Percentiles rank a stretch among this genome's conserved stretches.
phyloP scores from a whole-genome alignment of 2,797 vertebrate genomes.

The Sebastes steindachneri region DNA sequence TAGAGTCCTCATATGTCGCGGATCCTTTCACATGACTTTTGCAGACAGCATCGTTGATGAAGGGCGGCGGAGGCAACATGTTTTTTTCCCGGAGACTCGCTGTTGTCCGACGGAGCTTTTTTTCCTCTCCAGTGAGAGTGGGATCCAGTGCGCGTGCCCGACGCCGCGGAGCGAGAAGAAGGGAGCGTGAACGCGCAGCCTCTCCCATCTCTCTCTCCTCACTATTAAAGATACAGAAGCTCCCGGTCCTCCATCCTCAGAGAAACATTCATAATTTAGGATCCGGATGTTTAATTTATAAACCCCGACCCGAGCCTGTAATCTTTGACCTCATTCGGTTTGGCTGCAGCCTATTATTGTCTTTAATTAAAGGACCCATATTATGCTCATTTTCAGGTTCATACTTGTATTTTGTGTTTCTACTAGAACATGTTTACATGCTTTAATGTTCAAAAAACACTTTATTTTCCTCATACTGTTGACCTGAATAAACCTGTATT shows the following conservation, averaged over 20 bases:
- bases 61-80: constrained; percentile 76
- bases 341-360: constrained; percentile 30
- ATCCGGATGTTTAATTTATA: constrained; percentile 75
- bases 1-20: constrained; percentile 47
- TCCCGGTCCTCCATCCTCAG: constrained; percentile 54
- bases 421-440: too few species aligned
- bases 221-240: constrained; percentile 81
- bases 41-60: constrained; percentile 38
- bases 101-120: constrained; percentile 69
- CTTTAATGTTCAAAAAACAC: too few species aligned
- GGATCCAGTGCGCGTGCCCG: constrained; percentile 80
- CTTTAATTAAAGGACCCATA: neutral
- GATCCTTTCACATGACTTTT: constrained; percentile 66
- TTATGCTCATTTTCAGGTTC: too few species aligned
- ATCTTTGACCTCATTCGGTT: constrained; percentile 72
- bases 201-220: constrained; percentile 82
- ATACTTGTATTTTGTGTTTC: too few species aligned
- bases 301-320: constrained; percentile 26
- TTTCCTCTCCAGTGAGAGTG: constrained; percentile 62
- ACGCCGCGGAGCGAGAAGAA: constrained; percentile 58
- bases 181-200: constrained; percentile 82
- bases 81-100: constrained; percentile 76
- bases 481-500: too few species aligned
- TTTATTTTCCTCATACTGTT: too few species aligned
- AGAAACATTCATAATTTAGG: constrained; percentile 76